Percentiles rank a stretch among this genome's conserved stretches.
These are phyloP conservation scores for Hepsetus odoe DNA, from an alignment of 2,113 vertebrate species.

Conservation along the genomic window DNA sequence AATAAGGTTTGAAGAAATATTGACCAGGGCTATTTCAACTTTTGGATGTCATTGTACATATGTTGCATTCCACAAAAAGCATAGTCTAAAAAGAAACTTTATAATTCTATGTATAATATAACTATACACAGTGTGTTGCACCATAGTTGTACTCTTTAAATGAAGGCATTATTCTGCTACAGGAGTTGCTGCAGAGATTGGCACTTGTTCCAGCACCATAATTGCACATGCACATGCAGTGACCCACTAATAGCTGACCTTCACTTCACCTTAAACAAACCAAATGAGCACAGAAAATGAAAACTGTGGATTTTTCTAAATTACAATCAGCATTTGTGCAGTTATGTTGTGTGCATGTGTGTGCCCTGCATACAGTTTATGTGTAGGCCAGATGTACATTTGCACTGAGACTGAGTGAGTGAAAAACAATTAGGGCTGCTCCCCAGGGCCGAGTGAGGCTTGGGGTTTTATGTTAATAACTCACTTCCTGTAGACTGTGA, in stretches of 20 bases:
- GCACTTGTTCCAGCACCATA: neutral
- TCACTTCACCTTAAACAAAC: constrained; percentile 18
- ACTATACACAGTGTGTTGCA: neutral
- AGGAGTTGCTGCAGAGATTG: neutral
- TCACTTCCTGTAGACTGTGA: constrained; percentile 50
- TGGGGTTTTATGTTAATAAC: constrained; percentile 38
- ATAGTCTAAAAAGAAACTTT: neutral
- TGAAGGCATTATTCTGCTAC: neutral
- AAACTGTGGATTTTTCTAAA: constrained; percentile 21
- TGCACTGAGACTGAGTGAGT: constrained; percentile 30
- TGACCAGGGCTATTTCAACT: too few relatives aligned
- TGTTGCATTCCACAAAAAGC: neutral
- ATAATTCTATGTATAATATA: neutral
- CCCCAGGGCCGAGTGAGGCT: neutral
- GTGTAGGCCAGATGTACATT: constrained; percentile 37
- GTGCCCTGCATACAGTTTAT: constrained; percentile 12
- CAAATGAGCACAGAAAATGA: constrained; percentile 5
- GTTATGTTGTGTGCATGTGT: constrained; percentile 24
- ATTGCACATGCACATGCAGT: neutral
- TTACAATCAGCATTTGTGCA: constrained; percentile 34
- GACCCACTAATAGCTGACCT: neutral
- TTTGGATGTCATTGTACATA: too few relatives aligned
- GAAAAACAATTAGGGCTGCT: constrained; percentile 41
- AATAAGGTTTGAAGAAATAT: too few relatives aligned
- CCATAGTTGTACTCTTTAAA: neutral